Evolutionary conservation across 2,113 vertebrate genomes (phyloP).

Genomic region (Lutjanus erythropterus): DNA sequence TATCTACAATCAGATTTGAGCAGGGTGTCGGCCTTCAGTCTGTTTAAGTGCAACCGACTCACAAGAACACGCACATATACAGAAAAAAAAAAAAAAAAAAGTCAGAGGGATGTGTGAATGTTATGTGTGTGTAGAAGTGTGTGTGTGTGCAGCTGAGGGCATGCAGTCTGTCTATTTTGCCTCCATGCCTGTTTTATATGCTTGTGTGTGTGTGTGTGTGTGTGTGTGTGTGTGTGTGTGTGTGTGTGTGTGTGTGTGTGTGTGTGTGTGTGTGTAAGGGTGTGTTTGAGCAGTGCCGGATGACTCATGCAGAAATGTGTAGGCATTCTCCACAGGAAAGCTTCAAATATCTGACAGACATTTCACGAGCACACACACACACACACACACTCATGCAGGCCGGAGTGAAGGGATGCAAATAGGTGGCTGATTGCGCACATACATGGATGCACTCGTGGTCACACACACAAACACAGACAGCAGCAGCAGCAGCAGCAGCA

Average conservation of each 20-base stretch:
- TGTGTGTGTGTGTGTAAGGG: conserved; percentile 3
- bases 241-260: conserved; percentile 25
- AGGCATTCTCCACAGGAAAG: conserved; percentile 56
- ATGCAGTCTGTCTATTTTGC: conserved; percentile 34
- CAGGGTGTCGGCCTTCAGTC: conserved; percentile 37
- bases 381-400: conserved; percentile 16
- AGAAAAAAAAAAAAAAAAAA: not conserved
- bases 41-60: conserved; percentile 36
- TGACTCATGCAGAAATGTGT: conserved; percentile 75
- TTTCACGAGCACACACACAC: conserved; percentile 37
- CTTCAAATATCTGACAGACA: conserved; percentile 64
- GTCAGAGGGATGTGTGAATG: not conserved
- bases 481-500: conserved; percentile 18
- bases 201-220: conserved; percentile 1
- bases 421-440: conserved; percentile 11
- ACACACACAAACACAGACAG: conserved; percentile 14
- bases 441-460: conserved; percentile 21
- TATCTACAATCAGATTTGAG: conserved; percentile 73
- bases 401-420: conserved; percentile 17
- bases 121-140: not conserved
- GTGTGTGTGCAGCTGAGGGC: conserved; percentile 5
- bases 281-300: conserved; percentile 24
- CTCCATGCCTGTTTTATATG: conserved; percentile 19
- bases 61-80: conserved; percentile 6
- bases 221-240: too few relatives aligned